Conservation (phyloP, 2,113 vertebrate species). For the Megalops atlanticus region DNA sequence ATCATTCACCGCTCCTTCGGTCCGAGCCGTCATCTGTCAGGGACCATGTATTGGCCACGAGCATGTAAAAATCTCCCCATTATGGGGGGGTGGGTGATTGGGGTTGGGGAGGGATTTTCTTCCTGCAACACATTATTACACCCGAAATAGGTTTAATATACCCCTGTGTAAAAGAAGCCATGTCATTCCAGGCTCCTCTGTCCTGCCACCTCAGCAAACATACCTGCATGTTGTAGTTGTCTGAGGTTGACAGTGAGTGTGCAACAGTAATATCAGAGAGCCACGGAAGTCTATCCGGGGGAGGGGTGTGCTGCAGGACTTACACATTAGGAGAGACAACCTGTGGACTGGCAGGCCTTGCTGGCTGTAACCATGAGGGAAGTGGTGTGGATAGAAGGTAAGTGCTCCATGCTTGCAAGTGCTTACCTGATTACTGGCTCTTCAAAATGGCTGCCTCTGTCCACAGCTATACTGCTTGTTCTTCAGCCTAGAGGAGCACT, state of each 20-base stretch:
- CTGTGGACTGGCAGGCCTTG: neutral
- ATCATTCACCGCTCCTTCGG: slow-evolving; percentile 63
- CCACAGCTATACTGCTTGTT: slow-evolving; percentile 35
- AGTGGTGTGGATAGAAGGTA: neutral
- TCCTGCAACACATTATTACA: slow-evolving; percentile 59
- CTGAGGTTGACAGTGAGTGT: neutral
- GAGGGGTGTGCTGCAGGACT: neutral
- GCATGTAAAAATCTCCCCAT: slow-evolving; percentile 21
- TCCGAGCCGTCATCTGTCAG: slow-evolving; percentile 65
- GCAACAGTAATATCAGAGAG: neutral
- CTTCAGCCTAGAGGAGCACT: slow-evolving; percentile 32
- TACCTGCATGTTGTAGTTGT: neutral
- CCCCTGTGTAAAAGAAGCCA: slow-evolving; percentile 1
- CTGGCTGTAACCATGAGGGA: neutral
- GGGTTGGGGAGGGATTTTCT: slow-evolving; percentile 35
- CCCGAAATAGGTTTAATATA: slow-evolving; percentile 54
- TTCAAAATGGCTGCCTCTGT: slow-evolving; percentile 44
- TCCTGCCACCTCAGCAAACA: slow-evolving; percentile 23
- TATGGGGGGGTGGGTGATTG: too few species aligned
- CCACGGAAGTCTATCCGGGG: neutral
- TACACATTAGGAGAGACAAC: neutral
- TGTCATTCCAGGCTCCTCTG: slow-evolving; percentile 31
- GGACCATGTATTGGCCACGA: slow-evolving; percentile 26
- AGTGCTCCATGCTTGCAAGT: neutral
- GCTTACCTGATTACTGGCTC: slow-evolving; percentile 50